phyloP scores from a whole-genome alignment of 2,113 vertebrate species.

The Lophura nycthemera region DNA sequence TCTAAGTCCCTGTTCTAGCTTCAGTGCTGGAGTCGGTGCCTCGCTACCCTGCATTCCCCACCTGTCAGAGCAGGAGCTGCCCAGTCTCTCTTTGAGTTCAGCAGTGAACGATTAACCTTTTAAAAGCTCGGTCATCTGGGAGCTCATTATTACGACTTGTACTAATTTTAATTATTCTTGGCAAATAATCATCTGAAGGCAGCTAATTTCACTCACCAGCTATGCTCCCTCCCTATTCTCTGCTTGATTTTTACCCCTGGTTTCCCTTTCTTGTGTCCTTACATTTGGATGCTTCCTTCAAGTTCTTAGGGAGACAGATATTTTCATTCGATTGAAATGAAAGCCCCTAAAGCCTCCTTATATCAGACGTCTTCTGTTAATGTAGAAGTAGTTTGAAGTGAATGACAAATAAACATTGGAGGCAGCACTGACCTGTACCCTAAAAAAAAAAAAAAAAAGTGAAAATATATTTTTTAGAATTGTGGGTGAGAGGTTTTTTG shows the following conservation, averaged over 20 bases:
- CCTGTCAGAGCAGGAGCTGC: not conserved
- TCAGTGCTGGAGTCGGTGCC: not conserved
- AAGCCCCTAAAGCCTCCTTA: not conserved
- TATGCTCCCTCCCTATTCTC: not conserved
- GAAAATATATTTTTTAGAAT: not conserved
- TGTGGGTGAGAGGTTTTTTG: not conserved
- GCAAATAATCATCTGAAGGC: conserved; percentile 2
- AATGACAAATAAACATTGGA: not conserved
- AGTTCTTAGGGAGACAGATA: not conserved
- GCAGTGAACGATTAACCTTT: not conserved
- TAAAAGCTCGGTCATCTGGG: not conserved
- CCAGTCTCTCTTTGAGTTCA: not conserved
- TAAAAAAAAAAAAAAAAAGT: not conserved
- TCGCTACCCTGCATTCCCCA: not conserved
- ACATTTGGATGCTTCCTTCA: not conserved
- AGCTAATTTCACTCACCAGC: not conserved
- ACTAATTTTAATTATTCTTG: conserved; percentile 25
- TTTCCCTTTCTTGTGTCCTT: not conserved
- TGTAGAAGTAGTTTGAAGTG: not conserved
- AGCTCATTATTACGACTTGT: not conserved
- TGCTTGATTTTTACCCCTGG: not conserved
- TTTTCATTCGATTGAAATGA: not conserved
- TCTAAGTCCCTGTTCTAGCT: not conserved
- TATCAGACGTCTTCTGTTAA: not conserved
- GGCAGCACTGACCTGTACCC: not conserved